Evolutionary conservation across 30 jellyfish, hydroid and myxozoan genomes (phyloP), one percentile per base, ranked within the genome.

Genomic region (Nemopilema nomurai): DNA sequence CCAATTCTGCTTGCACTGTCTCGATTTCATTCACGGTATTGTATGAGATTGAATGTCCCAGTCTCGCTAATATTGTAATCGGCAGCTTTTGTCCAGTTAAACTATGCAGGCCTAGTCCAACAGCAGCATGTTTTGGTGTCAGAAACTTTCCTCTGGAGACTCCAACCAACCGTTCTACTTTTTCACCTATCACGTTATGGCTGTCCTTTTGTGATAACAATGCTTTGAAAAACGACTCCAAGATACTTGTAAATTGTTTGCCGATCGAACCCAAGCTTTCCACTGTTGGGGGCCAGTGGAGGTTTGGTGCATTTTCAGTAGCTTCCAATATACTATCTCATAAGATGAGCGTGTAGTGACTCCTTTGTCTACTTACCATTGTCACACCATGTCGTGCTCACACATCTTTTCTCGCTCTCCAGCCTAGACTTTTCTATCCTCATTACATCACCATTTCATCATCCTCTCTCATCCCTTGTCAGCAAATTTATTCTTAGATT

Each of bases 221-320:
- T 23, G n/a, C 71, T 51, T 74, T 74, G 71, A 67, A 22, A 26
- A 80, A 49, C 67, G 50, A 23, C 33, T 51, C 23, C 31, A 64
- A 72, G 16, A 80, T 21, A 25, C 50, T 73, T 0, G 90, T 83
- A 20, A 29, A 69, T 17, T 66, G 69, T 30, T 83, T 74, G 0
- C 51, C 84, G 9, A 16, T 69, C 16, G 74, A 18, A 65, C 16
- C 33, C 66, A 80, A 49, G 32, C 74, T 67, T 21, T 80, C 90
- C 21, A 69, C 82, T 1, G 85, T 80, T 68, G 90, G 90, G 32
- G 90, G 90, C 90, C 82, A 80, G 25, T 83, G 90, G 8, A 80
- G 64, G 49, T 8, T 1, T 29, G 33, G 6, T n/a, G n/a, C n/a
- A n/a, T n/a, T n/a, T n/a, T n/a, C n/a, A n/a, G n/a, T n/a, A n/a